Evolutionary conservation across 37 sponge, comb jelly and placozoan species (phyloP), one percentile per base, ranked within the genome.

Genomic region (Beroe forskalii): DNA sequence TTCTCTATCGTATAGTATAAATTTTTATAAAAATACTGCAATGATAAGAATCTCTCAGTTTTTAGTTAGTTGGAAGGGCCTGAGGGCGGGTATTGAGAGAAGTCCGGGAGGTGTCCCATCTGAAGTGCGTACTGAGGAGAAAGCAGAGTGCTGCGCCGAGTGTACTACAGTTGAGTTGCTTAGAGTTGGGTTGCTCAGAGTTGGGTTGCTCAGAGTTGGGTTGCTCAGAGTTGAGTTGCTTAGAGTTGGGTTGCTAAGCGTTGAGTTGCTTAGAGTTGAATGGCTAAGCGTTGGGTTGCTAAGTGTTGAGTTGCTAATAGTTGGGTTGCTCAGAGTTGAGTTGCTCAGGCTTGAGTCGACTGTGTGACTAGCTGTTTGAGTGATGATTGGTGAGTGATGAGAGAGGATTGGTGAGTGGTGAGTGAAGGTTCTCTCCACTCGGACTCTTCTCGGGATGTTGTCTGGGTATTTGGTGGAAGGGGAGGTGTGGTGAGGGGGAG

Each of bases 41-140:
- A 63, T 63, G 28, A 19, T 63, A 6, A 63, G 55, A 48, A 12
- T 48, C 19, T 69, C 33, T 69, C 38, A 69, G 72, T 69, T 69
- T 69, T 69, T 36, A 32, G 72, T 69, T 32, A 69, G 32, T 32
- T 69, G 72, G 72, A 69, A 69, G 4, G 72, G 72, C 19, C 72
- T 69, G 38, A 69, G 72, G 72, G 17, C 32, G 4, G 72, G 72
- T 36, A 69, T 32, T 28, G 72, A 69, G 38, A 69, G 4, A 4
- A 69, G 35, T 32, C 72, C 72, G 35, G 38, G 33, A 69, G 55
- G 55, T 48, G 55, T 48, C 12, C 6, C 12, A 48, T 12, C 12
- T 6, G 55, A 48, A 12, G 12, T 12, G 6, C 55, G 6, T 6
- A 48, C 55, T 12, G 55, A 48, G 6, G 55, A 17, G 12, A 48